phyloP scores from a whole-genome alignment of 2,888 invertebrate species.

The Andrena fulva region DNA sequence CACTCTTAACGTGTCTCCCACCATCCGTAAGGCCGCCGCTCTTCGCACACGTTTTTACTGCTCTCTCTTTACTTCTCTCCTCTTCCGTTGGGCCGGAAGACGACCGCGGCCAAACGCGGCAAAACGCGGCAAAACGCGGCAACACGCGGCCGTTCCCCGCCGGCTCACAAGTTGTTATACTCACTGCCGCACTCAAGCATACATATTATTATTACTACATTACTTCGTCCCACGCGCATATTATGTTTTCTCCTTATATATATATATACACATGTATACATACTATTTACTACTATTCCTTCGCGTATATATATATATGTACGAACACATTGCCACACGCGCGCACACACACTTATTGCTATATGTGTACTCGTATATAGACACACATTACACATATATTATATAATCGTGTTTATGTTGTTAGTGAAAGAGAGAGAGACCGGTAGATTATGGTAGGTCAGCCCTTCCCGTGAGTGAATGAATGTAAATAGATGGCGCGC shows the following conservation, averaged over 20 bases:
- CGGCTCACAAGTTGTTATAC: constrained; percentile 83
- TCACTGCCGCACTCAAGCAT: constrained; percentile 84
- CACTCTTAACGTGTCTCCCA: constrained; percentile 75
- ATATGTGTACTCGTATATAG: constrained; percentile 76
- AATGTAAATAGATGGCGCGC: constrained; percentile 85
- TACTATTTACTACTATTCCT: constrained; percentile 68
- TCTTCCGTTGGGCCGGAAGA: constrained; percentile 44
- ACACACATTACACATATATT: constrained; percentile 77
- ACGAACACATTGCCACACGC: constrained; percentile 74
- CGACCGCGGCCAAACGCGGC: constrained; percentile 1
- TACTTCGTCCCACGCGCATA: constrained; percentile 77
- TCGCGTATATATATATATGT: constrained; percentile 69
- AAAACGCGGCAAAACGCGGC: too few relatives aligned
- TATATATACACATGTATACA: constrained; percentile 75
- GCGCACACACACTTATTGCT: constrained; percentile 71
- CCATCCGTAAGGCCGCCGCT: constrained; percentile 76
- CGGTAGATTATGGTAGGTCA: constrained; percentile 85
- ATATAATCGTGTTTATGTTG: constrained; percentile 82
- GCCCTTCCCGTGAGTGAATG: constrained; percentile 84
- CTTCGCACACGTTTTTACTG: constrained; percentile 71
- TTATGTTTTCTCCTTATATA: constrained; percentile 72
- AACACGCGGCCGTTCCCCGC: constrained; percentile 1
- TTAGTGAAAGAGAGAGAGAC: constrained; percentile 82
- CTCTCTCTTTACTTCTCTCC: constrained; percentile 63
- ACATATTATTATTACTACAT: constrained; percentile 82